Base-by-base conservation (phyloP, 2,888 invertebrate genomes). In the Hesperia comma region DNA sequence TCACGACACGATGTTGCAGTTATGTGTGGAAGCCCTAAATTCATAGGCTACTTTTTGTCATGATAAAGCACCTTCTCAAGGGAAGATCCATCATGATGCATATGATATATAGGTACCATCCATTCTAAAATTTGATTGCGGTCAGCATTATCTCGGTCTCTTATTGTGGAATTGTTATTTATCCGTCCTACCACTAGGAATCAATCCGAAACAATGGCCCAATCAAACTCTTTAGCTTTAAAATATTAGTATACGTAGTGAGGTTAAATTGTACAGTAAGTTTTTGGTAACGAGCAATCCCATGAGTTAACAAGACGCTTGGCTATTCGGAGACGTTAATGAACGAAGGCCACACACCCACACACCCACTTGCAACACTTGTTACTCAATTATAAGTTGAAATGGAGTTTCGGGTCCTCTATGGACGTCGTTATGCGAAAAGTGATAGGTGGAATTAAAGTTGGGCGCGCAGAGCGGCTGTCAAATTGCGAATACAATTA, bases 301-400 rank as follows among this genome's bases (percentile, higher is more conserved):
- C 55, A 37, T 14, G 46, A 63, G 55, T 49, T 46, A 46, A 49
- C 53, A 61, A 57, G 63, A 51, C 41, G 33, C 57, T 17, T 32
- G 57, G 49, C 57, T 58, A 58, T 64, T 58, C 58, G n/a, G 41
- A 41, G 51, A n/a, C 43, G 60, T 60, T 60, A 66, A 66, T 66
- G 60, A 41, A 66, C 19, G 60, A 60, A 60, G 64, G 64, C 33
- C 63, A 67, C 69, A 63, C 63, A 63, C 71, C 33, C 63, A 67
- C 69, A 63, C 63, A 63, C 71, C 69, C 63, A 67, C 67, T 73
- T 71, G 70, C 68, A 70, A 70, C 70, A 69, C 73, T 75, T 73
- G 71, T 75, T 76, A 77, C 73, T 75, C 74, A 76, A 78, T 78
- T 78, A 76, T 75, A 75, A 77, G 74, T 74, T 75, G 70, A 37